phyloP scores from a whole-genome alignment of 2,888 invertebrate species.

The Strigamia maritima region DNA sequence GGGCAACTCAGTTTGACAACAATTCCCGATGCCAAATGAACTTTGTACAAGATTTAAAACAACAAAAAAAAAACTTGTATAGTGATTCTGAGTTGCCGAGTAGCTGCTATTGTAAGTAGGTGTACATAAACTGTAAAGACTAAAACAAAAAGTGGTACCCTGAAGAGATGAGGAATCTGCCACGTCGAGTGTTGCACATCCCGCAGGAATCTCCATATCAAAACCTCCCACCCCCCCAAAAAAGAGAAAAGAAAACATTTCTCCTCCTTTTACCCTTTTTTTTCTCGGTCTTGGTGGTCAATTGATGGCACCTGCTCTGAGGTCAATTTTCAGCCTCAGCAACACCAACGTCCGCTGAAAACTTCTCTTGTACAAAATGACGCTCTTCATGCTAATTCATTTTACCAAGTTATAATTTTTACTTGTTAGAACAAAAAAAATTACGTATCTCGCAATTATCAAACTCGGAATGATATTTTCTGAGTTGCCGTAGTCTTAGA shows the following conservation, averaged over 20 bases:
- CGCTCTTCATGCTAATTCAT: slow-evolving; percentile 38
- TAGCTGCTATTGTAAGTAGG: slow-evolving; percentile 13
- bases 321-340: slow-evolving; percentile 6
- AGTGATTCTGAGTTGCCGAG: slow-evolving; percentile 11
- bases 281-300: slow-evolving; percentile 31
- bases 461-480: slow-evolving; percentile 1
- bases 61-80: not conserved
- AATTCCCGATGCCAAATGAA: slow-evolving; percentile 18
- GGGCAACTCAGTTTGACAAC: slow-evolving; percentile 13
- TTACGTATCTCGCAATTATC: slow-evolving; percentile 10
- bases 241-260: not conserved
- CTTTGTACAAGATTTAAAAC: slow-evolving; percentile 12
- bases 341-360: slow-evolving; percentile 34
- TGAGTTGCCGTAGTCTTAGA: slow-evolving; percentile 8
- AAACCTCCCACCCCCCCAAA: not conserved
- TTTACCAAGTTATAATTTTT: slow-evolving; percentile 27
- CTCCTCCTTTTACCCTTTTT: slow-evolving; percentile 1
- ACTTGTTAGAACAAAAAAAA: slow-evolving; percentile 21
- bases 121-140: slow-evolving; percentile 31
- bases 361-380: slow-evolving; percentile 39
- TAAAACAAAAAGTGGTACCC: slow-evolving; percentile 1
- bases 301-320: slow-evolving; percentile 2
- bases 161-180: slow-evolving; percentile 20
- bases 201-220: slow-evolving; percentile 40
- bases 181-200: slow-evolving; percentile 21